phyloP scores from a whole-genome alignment of 30 jellyfish, hydroid and myxozoan genomes.

The Phacellophora camtschatica region DNA sequence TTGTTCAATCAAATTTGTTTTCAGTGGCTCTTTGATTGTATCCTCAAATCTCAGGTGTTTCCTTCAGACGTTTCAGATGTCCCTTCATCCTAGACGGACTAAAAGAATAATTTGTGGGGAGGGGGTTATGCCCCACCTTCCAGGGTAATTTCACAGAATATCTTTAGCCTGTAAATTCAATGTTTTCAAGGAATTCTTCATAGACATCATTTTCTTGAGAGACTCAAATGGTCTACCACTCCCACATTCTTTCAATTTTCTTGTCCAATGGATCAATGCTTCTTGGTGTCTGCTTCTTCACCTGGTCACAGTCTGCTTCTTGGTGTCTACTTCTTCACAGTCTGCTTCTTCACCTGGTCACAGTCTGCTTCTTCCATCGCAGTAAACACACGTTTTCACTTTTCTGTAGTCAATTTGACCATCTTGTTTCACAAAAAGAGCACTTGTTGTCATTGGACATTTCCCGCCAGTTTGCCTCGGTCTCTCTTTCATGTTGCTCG shows the following conservation, averaged over 20 bases:
- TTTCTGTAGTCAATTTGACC: no score
- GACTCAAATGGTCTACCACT: neutral
- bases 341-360: neutral
- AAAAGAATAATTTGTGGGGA: neutral
- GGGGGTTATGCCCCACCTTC: neutral
- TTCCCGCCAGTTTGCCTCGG: no score
- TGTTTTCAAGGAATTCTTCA: neutral
- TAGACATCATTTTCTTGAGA: neutral
- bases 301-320: neutral
- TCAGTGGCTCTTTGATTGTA: neutral
- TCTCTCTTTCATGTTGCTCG: no score
- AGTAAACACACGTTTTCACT: neutral
- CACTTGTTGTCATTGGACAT: no score
- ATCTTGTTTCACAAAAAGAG: no score
- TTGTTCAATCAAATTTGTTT: neutral
- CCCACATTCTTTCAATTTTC: neutral
- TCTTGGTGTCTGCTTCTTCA: neutral
- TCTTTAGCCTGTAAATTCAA: neutral
- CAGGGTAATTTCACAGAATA: slow-evolving; percentile 9
- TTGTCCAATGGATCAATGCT: neutral
- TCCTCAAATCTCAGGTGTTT: neutral
- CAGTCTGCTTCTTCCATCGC: neutral
- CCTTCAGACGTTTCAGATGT: neutral
- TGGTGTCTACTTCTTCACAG: no score
- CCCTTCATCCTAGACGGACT: neutral